Percentiles rank a stretch among this genome's conserved stretches.
Evolutionary conservation across 92 coral and sea anemone species (phyloP).

Genomic region (Pocillopora meandrina): DNA sequence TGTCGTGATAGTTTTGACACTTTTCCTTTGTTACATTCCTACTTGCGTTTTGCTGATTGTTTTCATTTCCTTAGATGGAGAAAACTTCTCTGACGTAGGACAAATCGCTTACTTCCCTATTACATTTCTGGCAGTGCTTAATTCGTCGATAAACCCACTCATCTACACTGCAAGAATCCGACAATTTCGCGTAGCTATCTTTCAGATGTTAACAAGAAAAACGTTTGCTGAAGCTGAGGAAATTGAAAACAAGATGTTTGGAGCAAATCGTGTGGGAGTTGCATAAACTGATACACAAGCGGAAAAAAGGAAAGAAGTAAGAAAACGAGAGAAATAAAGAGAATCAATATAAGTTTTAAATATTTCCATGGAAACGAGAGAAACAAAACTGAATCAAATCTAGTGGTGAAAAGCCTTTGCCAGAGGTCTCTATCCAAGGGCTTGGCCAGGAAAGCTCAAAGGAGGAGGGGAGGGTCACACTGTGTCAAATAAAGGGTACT

Average conservation of each 20-base stretch:
- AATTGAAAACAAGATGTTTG: background rate
- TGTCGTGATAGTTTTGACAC: background rate
- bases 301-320: too few relatives aligned
- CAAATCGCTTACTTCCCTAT: background rate
- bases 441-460: too few relatives aligned
- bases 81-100: background rate
- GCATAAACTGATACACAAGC: too few relatives aligned
- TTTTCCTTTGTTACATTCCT: background rate
- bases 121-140: background rate
- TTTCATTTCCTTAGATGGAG: background rate
- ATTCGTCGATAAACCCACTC: constrained; percentile 3
- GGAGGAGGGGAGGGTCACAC: too few relatives aligned
- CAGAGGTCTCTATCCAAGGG: too few relatives aligned
- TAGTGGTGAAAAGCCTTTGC: too few relatives aligned
- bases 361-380: too few relatives aligned
- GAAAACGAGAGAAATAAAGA: too few relatives aligned
- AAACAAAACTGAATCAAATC: too few relatives aligned
- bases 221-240: constrained; percentile 8
- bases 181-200: constrained; percentile 9
- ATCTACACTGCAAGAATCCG: background rate
- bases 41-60: background rate
- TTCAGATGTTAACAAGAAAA: constrained; percentile 8
- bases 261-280: too few relatives aligned
- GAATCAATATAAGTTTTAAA: too few relatives aligned
- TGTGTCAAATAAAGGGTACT: too few relatives aligned